Evolutionary conservation across 1,140 invertebrate genomes (phyloP), one percentile per base, ranked within the genome.

Genomic region (Drosophila aff.): DNA sequence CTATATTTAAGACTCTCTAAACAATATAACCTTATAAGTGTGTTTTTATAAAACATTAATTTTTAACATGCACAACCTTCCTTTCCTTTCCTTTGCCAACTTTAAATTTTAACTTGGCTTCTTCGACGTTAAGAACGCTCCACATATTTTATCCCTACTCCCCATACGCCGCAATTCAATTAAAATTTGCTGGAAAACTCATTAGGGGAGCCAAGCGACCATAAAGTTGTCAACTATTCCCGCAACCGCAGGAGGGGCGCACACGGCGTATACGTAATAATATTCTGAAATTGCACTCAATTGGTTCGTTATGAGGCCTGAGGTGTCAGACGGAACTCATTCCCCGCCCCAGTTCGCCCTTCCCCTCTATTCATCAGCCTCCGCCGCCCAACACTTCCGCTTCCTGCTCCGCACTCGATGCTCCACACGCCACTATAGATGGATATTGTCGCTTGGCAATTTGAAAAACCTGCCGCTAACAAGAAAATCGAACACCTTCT

Each of bases 211-310:
- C 79, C 81, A 79, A 89, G 68, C 84, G 76, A 79, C 77, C 85
- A 90, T 79, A 78, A 89, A 90, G 65, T 62, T 84, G 64, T 87
- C 64, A 65, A 82, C 60, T 59, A 75, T 71, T 81, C 44, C 18
- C 50, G 36, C 49, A 68, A 41, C 66, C 50, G 26, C 50, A 68
- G 36, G 26, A 50, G 31, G 41, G 47, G 55, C 57, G 63, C 53
- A 76, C 83, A 71, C 77, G 55, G 57, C 72, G 73, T 68, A 83
- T 84, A 83, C 59, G 77, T 89, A 87, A 87, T 89, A 89, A 81
- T 89, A 64, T 87, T 84, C 69, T 69, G 72, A 89, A 89, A 87
- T 87, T 89, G 73, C 84, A 64, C 81, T 81, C 81, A 81, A 87
- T 89, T 87, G 83, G 83, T 81, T 87, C 72, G 71, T 81, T 75